Conservation (phyloP, 1,140 invertebrate species). For the Eueides isabella region DNA sequence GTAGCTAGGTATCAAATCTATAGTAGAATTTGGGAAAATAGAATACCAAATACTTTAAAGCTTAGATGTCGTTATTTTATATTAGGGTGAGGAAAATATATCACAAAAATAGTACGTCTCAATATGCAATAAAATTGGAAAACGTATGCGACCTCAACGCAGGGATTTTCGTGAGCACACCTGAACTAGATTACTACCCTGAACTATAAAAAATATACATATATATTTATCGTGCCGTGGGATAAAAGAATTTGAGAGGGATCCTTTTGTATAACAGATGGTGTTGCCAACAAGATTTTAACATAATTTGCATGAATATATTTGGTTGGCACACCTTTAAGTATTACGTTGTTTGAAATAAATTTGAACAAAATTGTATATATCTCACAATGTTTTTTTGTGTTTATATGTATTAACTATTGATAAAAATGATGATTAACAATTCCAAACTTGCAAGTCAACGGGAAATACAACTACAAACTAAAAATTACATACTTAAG, state of each 20-base stretch:
- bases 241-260: slow-evolving; percentile 60
- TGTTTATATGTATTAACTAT: too few relatives aligned
- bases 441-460: too few relatives aligned
- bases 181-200: slow-evolving; percentile 74
- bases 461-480: too few relatives aligned
- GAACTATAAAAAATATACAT: slow-evolving; percentile 71
- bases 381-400: too few relatives aligned
- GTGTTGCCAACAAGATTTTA: slow-evolving; percentile 52
- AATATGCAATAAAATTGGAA: slow-evolving; percentile 77
- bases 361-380: neutral
- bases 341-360: neutral
- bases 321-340: slow-evolving; percentile 42
- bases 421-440: too few relatives aligned
- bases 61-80: slow-evolving; percentile 52
- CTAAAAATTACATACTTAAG: too few relatives aligned
- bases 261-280: slow-evolving; percentile 64
- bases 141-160: slow-evolving; percentile 72
- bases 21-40: slow-evolving; percentile 34
- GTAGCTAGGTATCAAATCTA: neutral
- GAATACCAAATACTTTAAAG: slow-evolving; percentile 57
- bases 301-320: slow-evolving; percentile 69
- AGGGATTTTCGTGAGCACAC: slow-evolving; percentile 67
- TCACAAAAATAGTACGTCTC: slow-evolving; percentile 74
- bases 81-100: slow-evolving; percentile 58
- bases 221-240: slow-evolving; percentile 59